These are phyloP conservation scores for Brachionus paranguensis DNA, from an alignment of 1,140 invertebrate genomes.

Conservation along the genomic window DNA sequence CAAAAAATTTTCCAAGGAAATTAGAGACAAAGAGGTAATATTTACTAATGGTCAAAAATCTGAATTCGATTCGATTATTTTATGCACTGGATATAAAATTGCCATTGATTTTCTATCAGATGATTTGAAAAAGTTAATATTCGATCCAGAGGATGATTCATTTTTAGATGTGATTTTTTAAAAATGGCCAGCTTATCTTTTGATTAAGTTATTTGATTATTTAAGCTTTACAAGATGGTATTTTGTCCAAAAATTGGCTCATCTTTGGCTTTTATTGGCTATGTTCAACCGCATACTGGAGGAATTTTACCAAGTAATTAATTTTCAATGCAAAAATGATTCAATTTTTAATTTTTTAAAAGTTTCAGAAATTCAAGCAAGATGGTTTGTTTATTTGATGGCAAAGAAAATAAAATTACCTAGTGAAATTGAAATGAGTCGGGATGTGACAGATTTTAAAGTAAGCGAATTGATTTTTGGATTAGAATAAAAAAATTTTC, in stretches of 20 bases:
- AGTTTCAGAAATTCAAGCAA: slow-evolving; percentile 52
- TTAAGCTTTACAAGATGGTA: slow-evolving; percentile 51
- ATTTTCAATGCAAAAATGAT: neutral
- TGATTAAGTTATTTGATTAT: neutral
- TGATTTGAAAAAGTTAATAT: slow-evolving; percentile 4
- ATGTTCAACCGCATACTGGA: slow-evolving; percentile 51
- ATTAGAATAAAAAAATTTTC: neutral
- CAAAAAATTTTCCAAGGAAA: neutral
- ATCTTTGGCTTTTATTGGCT: slow-evolving; percentile 50
- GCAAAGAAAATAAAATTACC: slow-evolving; percentile 45
- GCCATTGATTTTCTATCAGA: neutral
- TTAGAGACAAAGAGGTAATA: neutral
- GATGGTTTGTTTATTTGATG: slow-evolving; percentile 50
- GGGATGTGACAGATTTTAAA: slow-evolving; percentile 44
- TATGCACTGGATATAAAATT: slow-evolving; percentile 34
- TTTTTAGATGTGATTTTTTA: slow-evolving; percentile 18
- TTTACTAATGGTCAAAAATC: neutral
- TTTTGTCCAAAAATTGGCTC: slow-evolving; percentile 47
- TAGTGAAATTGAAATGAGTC: slow-evolving; percentile 44
- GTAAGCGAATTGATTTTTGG: neutral
- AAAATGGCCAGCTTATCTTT: slow-evolving; percentile 5
- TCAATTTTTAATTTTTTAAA: neutral
- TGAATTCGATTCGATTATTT: neutral
- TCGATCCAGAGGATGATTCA: neutral
- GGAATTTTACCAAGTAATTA: slow-evolving; percentile 46